phyloP scores from a whole-genome alignment of 2,888 invertebrate genomes.

The Tenthredo mesomela region DNA sequence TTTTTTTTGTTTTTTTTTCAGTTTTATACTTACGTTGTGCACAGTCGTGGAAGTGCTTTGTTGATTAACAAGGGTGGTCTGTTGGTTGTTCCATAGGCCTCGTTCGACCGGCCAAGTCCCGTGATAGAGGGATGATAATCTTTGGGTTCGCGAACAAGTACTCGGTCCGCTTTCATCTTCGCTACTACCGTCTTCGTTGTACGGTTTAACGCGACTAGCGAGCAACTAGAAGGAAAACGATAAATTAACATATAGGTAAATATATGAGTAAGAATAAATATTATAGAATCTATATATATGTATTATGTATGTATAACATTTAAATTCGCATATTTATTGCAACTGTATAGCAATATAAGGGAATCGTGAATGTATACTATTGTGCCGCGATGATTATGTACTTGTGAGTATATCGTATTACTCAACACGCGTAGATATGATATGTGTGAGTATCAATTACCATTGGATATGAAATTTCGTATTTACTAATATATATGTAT shows the following conservation, averaged over 20 bases:
- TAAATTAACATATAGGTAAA: neutral
- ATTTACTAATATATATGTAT: neutral
- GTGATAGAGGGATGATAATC: conserved; percentile 79
- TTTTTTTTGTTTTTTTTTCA: neutral
- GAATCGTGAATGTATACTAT: too few relatives aligned
- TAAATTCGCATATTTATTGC: too few relatives aligned
- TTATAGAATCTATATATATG: neutral
- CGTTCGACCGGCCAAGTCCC: conserved; percentile 84
- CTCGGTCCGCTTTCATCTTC: conserved; percentile 70
- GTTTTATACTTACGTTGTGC: conserved; percentile 67
- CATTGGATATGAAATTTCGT: neutral
- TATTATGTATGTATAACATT: too few relatives aligned
- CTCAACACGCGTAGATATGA: neutral
- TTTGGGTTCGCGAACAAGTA: conserved; percentile 66
- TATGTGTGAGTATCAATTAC: neutral
- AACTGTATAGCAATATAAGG: too few relatives aligned
- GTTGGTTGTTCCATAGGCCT: conserved; percentile 74
- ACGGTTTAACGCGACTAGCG: conserved; percentile 65
- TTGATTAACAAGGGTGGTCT: conserved; percentile 67
- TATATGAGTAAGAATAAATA: neutral
- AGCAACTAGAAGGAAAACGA: conserved; percentile 61
- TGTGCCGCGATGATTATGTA: neutral
- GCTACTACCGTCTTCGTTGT: conserved; percentile 71
- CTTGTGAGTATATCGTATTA: neutral
- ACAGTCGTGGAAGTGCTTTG: conserved; percentile 65